Conservation (phyloP, 2,888 invertebrate genomes). For the Cylindroiulus punctatus region DNA sequence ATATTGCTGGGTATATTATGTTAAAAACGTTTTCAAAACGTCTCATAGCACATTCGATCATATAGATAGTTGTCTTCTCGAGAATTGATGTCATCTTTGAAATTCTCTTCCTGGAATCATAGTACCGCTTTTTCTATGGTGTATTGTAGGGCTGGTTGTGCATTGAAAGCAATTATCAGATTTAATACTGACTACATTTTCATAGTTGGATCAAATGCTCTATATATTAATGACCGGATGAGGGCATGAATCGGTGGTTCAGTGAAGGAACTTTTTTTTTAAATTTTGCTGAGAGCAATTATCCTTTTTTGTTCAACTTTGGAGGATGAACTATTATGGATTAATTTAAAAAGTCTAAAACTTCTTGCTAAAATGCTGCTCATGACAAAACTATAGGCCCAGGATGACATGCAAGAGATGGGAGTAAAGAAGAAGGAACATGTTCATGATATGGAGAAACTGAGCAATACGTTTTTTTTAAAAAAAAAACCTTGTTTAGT, state of each 20-base stretch:
- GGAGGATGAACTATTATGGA: neutral
- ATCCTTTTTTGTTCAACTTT: neutral
- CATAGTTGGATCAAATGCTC: slow-evolving; percentile 1
- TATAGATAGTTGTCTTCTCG: no score
- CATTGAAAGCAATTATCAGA: slow-evolving; percentile 11
- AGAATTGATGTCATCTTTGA: neutral
- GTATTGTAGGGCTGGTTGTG: neutral
- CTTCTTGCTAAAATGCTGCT: neutral
- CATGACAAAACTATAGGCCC: neutral
- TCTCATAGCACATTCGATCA: no score
- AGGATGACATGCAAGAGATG: neutral
- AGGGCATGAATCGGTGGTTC: neutral
- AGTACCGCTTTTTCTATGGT: neutral
- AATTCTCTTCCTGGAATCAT: neutral
- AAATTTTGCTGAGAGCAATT: neutral
- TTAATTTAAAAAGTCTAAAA: no score
- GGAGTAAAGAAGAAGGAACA: no score
- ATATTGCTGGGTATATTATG: no score
- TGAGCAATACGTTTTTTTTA: no score
- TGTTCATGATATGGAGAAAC: no score
- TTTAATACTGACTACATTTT: neutral
- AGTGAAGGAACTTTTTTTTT: neutral
- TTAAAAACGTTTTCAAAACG: no score
- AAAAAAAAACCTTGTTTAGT: no score
- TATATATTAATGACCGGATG: slow-evolving; percentile 36